Percentiles rank a stretch among this genome's conserved stretches.
These are phyloP conservation scores for Gorilla gorilla DNA, from an alignment of 2,113 vertebrate genomes.

Conservation along the genomic window DNA sequence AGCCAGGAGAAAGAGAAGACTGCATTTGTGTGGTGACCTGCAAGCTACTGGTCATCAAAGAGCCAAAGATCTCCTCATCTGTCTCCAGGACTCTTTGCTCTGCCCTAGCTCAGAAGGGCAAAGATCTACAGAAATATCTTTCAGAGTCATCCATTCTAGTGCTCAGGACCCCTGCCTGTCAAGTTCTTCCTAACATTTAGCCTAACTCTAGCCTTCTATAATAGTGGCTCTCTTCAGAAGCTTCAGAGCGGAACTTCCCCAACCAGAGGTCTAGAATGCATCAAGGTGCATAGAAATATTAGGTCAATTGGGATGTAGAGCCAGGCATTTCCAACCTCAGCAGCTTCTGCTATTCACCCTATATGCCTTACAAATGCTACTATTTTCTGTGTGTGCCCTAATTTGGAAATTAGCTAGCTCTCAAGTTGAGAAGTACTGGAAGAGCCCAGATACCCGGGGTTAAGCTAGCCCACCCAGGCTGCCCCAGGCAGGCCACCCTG, in stretches of 20 bases:
- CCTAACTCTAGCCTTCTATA: neutral
- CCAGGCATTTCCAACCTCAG: neutral
- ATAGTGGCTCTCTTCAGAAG: neutral
- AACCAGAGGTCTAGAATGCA: neutral
- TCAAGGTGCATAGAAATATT: rapidly evolving
- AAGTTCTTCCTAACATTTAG: neutral
- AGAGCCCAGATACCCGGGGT: neutral
- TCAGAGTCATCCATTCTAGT: neutral
- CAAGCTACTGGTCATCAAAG: neutral
- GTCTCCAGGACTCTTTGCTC: neutral
- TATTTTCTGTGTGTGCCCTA: neutral
- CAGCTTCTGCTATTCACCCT: neutral
- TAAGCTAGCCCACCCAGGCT: rapidly evolving
- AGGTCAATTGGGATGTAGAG: neutral
- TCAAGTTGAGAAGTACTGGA: too few relatives aligned
- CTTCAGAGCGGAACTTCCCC: neutral
- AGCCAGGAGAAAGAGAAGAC: neutral
- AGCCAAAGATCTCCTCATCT: neutral
- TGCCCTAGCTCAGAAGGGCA: neutral
- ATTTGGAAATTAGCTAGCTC: neutral
- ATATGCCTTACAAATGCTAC: rapidly evolving
- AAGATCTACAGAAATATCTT: neutral
- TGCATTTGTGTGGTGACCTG: neutral
- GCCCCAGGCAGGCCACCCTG: rapidly evolving
- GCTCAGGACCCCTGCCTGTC: rapidly evolving